Base-by-base conservation (phyloP, 2,888 invertebrate species). In the Phasia obesa region DNA sequence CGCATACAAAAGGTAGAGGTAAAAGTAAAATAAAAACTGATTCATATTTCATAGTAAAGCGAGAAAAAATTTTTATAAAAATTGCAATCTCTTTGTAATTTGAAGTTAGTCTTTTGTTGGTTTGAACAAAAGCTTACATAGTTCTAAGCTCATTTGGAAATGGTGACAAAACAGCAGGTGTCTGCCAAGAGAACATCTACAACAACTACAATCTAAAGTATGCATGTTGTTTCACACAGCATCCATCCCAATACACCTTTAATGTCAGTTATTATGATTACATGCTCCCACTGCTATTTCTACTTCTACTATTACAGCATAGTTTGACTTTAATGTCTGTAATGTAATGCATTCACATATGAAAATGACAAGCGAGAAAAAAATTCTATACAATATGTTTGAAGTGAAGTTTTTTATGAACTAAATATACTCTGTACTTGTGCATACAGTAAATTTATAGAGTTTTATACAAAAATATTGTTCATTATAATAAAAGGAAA, bases 101-200 rank as follows among this genome's bases (percentile, higher is more conserved):
- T 67, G 17, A 49, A 49, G 65, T 67, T 55, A 21, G 44, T 57
- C 38, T 31, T 42, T 70, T 49, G 44, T 47, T 62, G 15, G 60
- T 44, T 62, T 3, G 17, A n/a, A 27, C 35, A 70, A 49, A 67
- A 57, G 59, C 7, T 38, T 60, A n/a, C 19, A 60, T 23, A 69
- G 31, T 62, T 60, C 5, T 60, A 44, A 62, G 49, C 31, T 70
- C 47, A 55, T 77, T 70, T 78, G 27, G 53, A 73, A 77, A 55
- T 55, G 67, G 51, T 77, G 21, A 73, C 53, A 77, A 60, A 77
- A 42, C 77, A 73, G 77, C 81, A 81, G 81, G 73, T 82, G 77
- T 74, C 79, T 79, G 53, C 42, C 60, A 44, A 74, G 25, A 57
- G 53, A 71, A 78, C 38, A 64, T 27, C 4, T 21, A 60, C n/a